phyloP scores from a whole-genome alignment of 2,797 vertebrate species.

The Threskiornis aethiopicus region DNA sequence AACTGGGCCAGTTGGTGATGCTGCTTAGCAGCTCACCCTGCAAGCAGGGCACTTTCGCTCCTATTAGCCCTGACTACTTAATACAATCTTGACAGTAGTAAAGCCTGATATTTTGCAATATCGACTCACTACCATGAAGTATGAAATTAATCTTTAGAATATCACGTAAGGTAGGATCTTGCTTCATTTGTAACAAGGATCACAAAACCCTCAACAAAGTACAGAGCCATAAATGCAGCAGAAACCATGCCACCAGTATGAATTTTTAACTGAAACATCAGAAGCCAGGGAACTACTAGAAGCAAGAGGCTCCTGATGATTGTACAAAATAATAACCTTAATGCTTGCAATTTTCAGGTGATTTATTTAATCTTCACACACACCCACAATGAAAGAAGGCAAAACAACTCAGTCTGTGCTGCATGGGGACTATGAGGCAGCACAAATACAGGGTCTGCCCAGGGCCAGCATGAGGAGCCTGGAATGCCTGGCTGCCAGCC shows the following conservation, averaged over 20 bases:
- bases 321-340: not conserved
- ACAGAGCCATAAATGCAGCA: not conserved
- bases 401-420: not conserved
- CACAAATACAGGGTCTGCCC: not conserved
- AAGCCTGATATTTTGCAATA: not conserved
- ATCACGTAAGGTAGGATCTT: not conserved
- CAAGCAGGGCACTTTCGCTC: not conserved
- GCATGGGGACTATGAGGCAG: not conserved
- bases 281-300: not conserved
- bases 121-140: not conserved
- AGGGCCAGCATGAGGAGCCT: not conserved
- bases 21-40: slow-evolving; percentile 4
- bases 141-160: not conserved
- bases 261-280: not conserved
- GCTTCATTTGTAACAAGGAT: not conserved
- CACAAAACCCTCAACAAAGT: not conserved
- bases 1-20: not conserved
- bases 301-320: not conserved
- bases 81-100: not conserved
- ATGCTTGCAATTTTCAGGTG: not conserved
- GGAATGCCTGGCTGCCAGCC: slow-evolving; percentile 33
- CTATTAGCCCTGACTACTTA: not conserved
- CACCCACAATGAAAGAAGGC: not conserved
- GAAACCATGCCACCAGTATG: not conserved
- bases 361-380: not conserved